These are phyloP conservation scores for Spodoptera exigua DNA, from an alignment of 2,888 invertebrate species.

Conservation along the genomic window DNA sequence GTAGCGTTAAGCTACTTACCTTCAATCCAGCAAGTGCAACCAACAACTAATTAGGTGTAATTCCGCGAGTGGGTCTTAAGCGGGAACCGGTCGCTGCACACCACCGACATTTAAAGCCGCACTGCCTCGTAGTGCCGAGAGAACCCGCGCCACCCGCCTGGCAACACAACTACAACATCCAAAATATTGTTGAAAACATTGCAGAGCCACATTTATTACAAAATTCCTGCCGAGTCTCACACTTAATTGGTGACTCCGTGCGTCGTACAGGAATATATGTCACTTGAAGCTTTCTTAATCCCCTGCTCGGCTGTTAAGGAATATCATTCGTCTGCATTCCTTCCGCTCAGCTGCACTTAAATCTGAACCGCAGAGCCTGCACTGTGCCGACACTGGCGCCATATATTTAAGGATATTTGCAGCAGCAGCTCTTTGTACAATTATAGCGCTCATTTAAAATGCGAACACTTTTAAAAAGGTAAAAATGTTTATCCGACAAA, in stretches of 20 bases:
- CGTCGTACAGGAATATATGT: constrained; percentile 59
- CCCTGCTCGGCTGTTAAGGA: constrained; percentile 54
- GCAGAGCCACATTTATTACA: constrained; percentile 47
- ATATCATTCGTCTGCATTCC: constrained; percentile 69
- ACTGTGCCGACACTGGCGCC: constrained; percentile 47
- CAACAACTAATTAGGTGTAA: constrained; percentile 35
- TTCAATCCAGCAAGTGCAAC: constrained; percentile 11
- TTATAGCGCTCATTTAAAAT: constrained; percentile 40
- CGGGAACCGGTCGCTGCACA: constrained; percentile 15
- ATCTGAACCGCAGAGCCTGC: constrained; percentile 61
- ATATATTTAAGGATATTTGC: constrained; percentile 57
- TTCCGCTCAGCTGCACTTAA: constrained; percentile 61
- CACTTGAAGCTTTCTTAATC: constrained; percentile 62
- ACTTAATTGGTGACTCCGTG: constrained; percentile 63
- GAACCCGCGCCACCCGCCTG: constrained; percentile 2
- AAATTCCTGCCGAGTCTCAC: constrained; percentile 48
- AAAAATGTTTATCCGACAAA: constrained; percentile 20
- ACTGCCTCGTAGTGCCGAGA: constrained; percentile 7
- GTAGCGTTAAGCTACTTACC: not conserved
- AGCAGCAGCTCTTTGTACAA: constrained; percentile 42
- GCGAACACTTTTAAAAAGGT: constrained; percentile 3
- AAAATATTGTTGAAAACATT: constrained; percentile 42
- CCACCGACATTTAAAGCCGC: constrained; percentile 22
- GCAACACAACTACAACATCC: constrained; percentile 20
- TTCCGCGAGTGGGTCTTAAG: constrained; percentile 32